Conservation (phyloP, 2,888 invertebrate species). For the Oxycera nigricornis region DNA sequence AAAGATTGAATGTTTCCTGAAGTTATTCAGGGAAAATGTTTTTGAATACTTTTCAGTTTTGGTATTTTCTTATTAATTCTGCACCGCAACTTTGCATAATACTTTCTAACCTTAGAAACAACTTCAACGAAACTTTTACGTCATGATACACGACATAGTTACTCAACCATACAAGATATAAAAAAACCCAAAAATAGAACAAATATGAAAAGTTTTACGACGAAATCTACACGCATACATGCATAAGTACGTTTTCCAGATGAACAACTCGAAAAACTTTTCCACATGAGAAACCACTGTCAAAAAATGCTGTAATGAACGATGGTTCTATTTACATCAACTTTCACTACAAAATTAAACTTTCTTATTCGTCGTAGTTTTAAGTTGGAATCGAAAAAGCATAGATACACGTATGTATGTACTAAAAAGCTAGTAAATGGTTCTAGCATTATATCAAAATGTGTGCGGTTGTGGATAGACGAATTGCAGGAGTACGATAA, state of each 20-base stretch:
- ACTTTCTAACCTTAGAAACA: neutral
- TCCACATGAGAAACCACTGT: neutral
- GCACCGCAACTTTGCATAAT: neutral
- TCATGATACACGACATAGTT: neutral
- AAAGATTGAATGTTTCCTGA: neutral
- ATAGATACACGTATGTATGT: neutral
- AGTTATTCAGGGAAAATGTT: neutral
- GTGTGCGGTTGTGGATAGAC: neutral
- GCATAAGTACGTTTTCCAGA: neutral
- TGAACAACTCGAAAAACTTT: neutral
- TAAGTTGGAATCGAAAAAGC: neutral
- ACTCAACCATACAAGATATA: neutral
- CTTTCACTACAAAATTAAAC: slow-evolving; percentile 19
- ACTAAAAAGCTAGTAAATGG: neutral
- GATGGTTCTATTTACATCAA: slow-evolving; percentile 23
- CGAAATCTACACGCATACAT: neutral
- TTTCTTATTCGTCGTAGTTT: slow-evolving; percentile 6
- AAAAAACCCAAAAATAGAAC: neutral
- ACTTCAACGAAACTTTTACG: neutral
- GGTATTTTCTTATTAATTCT: neutral
- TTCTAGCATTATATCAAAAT: too few relatives aligned
- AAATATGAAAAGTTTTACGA: slow-evolving; percentile 8
- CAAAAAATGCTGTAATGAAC: slow-evolving; percentile 19
- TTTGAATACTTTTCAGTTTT: neutral
- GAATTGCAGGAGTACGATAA: slow-evolving; percentile 7